These are phyloP conservation scores for Sylvia atricapilla DNA, from an alignment of 2,113 vertebrate genomes.

Conservation along the genomic window DNA sequence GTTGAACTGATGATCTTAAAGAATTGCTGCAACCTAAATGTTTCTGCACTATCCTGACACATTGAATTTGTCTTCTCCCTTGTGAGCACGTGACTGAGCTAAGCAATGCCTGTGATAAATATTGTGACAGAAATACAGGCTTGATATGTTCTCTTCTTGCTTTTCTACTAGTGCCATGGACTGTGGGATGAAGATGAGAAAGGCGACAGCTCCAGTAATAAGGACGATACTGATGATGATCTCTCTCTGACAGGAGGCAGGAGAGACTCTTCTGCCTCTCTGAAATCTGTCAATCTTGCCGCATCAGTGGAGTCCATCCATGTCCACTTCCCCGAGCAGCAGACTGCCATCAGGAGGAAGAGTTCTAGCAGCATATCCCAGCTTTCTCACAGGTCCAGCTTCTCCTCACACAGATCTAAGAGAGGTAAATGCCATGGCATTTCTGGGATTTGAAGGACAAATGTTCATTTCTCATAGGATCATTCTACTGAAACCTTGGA, in stretches of 20 bases:
- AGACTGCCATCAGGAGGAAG: constrained; percentile 81
- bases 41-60: neutral
- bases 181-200: constrained; percentile 92
- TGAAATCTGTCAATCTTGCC: constrained; percentile 86
- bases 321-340: constrained; percentile 81
- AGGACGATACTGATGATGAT: constrained; percentile 85
- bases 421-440: constrained; percentile 75
- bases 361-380: constrained; percentile 84
- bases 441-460: neutral
- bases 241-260: constrained; percentile 69
- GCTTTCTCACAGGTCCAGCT: constrained; percentile 82
- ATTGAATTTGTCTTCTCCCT: neutral
- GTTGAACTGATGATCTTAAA: neutral
- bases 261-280: constrained; percentile 80
- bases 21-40: neutral
- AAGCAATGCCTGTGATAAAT: neutral
- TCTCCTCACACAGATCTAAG: constrained; percentile 84
- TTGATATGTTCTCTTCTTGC: neutral
- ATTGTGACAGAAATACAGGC: neutral
- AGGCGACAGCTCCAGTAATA: constrained; percentile 67
- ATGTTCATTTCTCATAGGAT: neutral
- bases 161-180: constrained; percentile 86
- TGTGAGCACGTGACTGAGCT: neutral
- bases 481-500: neutral
- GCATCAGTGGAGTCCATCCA: constrained; percentile 85